A percentile compares a stretch with the other conserved stretches of the same genome.
These are phyloP conservation scores for Sphaeridia pumilis DNA, from an alignment of 2,888 invertebrate species.

Conservation along the genomic window DNA sequence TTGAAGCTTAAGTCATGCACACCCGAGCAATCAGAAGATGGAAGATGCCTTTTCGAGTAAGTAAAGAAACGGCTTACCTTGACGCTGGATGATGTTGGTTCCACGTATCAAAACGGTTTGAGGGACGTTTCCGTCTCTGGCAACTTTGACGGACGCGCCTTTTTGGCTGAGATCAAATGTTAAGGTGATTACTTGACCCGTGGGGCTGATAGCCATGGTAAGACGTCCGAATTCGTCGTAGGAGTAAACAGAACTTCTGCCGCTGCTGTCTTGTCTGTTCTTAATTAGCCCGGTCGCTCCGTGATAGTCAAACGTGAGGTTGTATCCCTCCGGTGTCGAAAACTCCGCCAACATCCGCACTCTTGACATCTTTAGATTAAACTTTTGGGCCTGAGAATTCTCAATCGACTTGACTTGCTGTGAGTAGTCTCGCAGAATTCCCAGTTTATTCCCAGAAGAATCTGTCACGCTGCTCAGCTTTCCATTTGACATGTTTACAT, in stretches of 20 bases:
- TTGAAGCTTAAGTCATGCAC: not conserved
- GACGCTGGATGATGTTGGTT: slow-evolving; percentile 66
- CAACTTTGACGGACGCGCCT: slow-evolving; percentile 75
- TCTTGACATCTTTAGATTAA: slow-evolving; percentile 76
- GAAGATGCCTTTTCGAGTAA: not conserved
- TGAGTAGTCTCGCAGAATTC: slow-evolving; percentile 42
- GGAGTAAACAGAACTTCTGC: slow-evolving; percentile 81
- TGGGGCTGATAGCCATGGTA: slow-evolving; percentile 82
- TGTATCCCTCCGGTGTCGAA: slow-evolving; percentile 84
- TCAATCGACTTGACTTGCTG: slow-evolving; percentile 76
- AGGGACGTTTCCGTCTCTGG: slow-evolving; percentile 69
- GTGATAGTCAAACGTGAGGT: slow-evolving; percentile 86
- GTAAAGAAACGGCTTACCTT: slow-evolving; percentile 42
- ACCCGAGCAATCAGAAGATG: not conserved
- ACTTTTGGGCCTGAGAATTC: slow-evolving; percentile 85
- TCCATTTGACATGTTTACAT: slow-evolving; percentile 91
- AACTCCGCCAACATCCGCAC: slow-evolving; percentile 84
- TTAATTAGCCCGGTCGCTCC: slow-evolving; percentile 78
- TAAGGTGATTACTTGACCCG: slow-evolving; percentile 80
- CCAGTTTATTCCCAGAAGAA: slow-evolving; percentile 57
- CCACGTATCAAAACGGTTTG: slow-evolving; percentile 78
- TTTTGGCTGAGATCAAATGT: slow-evolving; percentile 81
- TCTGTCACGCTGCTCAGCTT: slow-evolving; percentile 88
- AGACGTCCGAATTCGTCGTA: slow-evolving; percentile 90
- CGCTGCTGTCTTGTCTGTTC: slow-evolving; percentile 78